Conservation (phyloP, 2,797 vertebrate species). For the Coregonus ussuriensis region DNA sequence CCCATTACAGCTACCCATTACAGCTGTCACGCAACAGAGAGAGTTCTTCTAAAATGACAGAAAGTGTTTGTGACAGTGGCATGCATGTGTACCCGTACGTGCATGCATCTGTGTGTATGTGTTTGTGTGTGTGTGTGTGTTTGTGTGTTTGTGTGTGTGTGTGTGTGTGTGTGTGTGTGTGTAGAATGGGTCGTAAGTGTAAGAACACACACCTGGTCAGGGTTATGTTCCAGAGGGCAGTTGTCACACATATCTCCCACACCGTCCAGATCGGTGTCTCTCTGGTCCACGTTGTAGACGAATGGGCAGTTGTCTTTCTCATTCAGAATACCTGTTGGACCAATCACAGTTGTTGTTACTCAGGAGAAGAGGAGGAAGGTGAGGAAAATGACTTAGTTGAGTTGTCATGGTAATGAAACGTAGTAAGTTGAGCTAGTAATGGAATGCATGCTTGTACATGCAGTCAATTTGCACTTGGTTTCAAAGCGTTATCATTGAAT, state of each 20-base stretch:
- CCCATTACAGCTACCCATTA: background rate
- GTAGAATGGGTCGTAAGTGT: background rate
- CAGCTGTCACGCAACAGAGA: background rate
- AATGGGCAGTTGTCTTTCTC: slow-evolving; percentile 94
- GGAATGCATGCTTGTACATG: background rate
- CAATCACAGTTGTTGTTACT: background rate
- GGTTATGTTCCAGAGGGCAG: slow-evolving; percentile 97
- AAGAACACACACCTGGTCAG: slow-evolving; percentile 86
- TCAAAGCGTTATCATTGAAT: background rate
- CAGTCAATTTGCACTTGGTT: background rate
- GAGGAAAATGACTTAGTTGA: background rate
- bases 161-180: background rate
- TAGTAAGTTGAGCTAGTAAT: background rate
- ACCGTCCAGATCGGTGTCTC: slow-evolving; percentile 92
- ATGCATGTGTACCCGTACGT: background rate
- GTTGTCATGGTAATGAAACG: no score
- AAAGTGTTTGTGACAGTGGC: no score
- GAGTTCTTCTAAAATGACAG: no score
- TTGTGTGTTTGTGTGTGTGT: background rate
- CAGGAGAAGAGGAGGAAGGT: background rate
- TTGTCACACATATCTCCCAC: slow-evolving; percentile 98
- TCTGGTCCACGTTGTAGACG: slow-evolving; percentile 96
- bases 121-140: no score
- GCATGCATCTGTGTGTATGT: background rate
- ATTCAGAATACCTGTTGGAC: slow-evolving; percentile 87